Base-by-base conservation (phyloP, 2,888 invertebrate genomes). In the Tholera decimalis region DNA sequence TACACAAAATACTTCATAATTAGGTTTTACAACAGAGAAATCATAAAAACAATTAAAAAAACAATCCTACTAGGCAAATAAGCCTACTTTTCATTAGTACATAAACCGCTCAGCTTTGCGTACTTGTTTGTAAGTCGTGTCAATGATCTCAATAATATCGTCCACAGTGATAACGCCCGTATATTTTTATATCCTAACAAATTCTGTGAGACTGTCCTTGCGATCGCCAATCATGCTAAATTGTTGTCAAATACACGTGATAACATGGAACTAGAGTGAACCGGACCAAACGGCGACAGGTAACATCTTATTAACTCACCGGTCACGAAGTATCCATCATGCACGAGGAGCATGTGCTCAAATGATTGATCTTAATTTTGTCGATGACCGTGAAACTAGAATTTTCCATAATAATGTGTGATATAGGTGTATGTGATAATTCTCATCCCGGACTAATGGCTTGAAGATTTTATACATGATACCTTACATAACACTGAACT, bases 201-300 rank as follows among this genome's bases (percentile, higher is more conserved):
- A 20, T 9, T 43, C 43, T 49, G 20, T 55, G 44, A 15, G 13
- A 39, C 22, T 53, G 46, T 37, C 77, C 72, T 71, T 77, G 62
- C 43, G 37, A 44, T 71, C n/a, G 3, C 20, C 56, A 50, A 75
- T 56, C 53, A 50, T 65, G 56, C 59, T 77, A 76, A 77, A 56
- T 51, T 39, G 39, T 62, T 60, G 49, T 50, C 47, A 79, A 65
- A 79, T 50, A 76, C 56, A 47, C 71, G 60, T 79, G 72, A 66
- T 58, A 59, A 28, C n/a, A n/a, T 39, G 9, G 35, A 75, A 80
- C 72, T 58, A 26, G 80, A 66, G 44, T n/a, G 24, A 66, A 79
- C 77, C 71, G 66, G 77, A 58, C 3, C 2, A 5, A 47, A 33
- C 65, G 11, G 53, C 20, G 39, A 22, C 63, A 63, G 70, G 69